Conservation (phyloP, 53 echinoderm and acorn worm genomes). For the Temnopleurus reevesii region DNA sequence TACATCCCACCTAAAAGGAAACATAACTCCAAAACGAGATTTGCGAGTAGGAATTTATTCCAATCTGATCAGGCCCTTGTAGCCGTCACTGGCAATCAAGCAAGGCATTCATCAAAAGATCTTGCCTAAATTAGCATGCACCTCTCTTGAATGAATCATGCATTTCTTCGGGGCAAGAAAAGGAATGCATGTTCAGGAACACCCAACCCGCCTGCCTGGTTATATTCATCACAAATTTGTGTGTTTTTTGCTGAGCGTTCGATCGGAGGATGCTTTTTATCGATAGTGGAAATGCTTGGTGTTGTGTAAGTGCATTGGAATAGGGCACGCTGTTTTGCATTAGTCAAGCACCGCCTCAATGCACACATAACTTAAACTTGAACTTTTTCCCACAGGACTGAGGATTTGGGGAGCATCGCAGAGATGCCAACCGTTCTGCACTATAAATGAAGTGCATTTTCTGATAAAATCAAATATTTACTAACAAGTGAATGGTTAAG, state of each 20-base stretch:
- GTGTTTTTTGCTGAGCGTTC: background rate
- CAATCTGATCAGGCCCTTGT: conserved; percentile 19
- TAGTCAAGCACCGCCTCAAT: background rate
- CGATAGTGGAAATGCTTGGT: background rate
- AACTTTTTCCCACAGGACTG: background rate
- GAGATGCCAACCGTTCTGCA: background rate
- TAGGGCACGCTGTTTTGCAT: conserved; percentile 23
- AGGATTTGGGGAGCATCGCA: background rate
- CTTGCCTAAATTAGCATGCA: conserved; percentile 25
- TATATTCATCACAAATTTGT: background rate
- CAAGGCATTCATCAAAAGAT: conserved; percentile 26
- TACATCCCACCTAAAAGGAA: background rate
- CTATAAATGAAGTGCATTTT: no score
- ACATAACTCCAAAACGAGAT: conserved; percentile 29
- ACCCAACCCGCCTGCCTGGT: background rate
- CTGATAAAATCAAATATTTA: no score
- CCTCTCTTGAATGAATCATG: conserved; percentile 26
- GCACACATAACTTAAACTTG: background rate
- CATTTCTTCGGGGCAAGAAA: conserved; percentile 18
- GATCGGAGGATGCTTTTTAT: no score
- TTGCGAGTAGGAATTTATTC: conserved; percentile 15
- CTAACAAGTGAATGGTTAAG: no score
- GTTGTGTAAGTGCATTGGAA: background rate
- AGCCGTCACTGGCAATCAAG: conserved; percentile 32
- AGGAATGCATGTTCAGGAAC: background rate